These are phyloP conservation scores for Anarsia innoxiella DNA, from an alignment of 2,888 invertebrate species.

Conservation along the genomic window DNA sequence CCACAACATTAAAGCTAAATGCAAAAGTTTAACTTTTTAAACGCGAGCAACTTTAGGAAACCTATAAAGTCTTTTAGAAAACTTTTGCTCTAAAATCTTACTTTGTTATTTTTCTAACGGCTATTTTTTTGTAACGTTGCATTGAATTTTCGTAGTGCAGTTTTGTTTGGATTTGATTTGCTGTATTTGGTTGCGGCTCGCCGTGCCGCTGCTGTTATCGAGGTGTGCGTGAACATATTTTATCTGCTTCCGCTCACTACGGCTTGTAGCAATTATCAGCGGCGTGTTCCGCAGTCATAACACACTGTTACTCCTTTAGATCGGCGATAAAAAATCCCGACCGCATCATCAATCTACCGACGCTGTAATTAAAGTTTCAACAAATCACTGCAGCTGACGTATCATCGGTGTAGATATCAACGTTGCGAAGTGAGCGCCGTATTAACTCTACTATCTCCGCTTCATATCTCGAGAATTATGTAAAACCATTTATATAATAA, in stretches of 20 bases:
- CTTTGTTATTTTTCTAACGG: constrained; percentile 11
- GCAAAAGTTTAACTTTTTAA: constrained; percentile 9
- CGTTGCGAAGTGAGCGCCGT: constrained; percentile 13
- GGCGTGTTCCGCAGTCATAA: constrained; percentile 62
- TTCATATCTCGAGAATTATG: not conserved
- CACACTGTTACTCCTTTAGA: constrained; percentile 31
- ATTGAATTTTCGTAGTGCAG: constrained; percentile 1
- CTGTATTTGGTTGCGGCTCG: constrained; percentile 1
- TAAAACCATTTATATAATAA: no score
- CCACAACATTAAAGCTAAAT: constrained; percentile 6
- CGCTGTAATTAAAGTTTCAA: constrained; percentile 61
- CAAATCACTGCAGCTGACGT: constrained; percentile 52
- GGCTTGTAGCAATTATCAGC: constrained; percentile 57
- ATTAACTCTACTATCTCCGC: not conserved
- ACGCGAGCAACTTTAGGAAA: constrained; percentile 6
- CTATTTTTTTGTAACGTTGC: constrained; percentile 5
- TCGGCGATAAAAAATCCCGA: constrained; percentile 45
- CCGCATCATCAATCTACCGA: constrained; percentile 54
- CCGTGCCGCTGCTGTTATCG: constrained; percentile 32
- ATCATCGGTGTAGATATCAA: constrained; percentile 42
- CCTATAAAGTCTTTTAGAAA: constrained; percentile 9
- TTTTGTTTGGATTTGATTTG: constrained; percentile 4
- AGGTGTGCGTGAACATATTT: constrained; percentile 71
- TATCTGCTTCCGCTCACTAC: constrained; percentile 54
- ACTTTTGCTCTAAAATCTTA: constrained; percentile 11